phyloP scores from a whole-genome alignment of 2,113 vertebrate genomes.

The Esox niger region DNA sequence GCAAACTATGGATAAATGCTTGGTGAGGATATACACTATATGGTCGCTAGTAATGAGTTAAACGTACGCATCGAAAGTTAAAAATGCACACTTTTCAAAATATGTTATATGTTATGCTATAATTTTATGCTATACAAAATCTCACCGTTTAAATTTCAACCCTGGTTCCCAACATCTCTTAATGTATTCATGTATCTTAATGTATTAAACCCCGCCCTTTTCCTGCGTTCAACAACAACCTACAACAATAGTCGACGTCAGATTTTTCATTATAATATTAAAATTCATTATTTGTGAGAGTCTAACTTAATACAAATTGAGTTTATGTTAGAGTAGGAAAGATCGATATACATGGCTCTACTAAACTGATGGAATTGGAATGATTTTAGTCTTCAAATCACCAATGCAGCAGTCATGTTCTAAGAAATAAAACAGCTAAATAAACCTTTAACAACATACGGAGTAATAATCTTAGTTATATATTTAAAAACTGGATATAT shows the following conservation, averaged over 20 bases:
- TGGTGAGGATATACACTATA: too few species aligned
- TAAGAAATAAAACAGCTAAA: too few species aligned
- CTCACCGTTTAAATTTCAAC: slow-evolving; percentile 27
- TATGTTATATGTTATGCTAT: too few species aligned
- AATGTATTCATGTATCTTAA: not conserved
- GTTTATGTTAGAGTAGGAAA: too few species aligned
- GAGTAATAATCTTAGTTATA: not conserved
- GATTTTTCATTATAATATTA: too few species aligned
- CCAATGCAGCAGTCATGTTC: not conserved
- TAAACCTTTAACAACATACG: too few species aligned
- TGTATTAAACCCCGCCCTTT: not conserved
- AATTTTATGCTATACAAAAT: slow-evolving; percentile 15
- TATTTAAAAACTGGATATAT: not conserved
- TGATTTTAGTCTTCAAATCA: not conserved
- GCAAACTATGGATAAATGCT: too few species aligned
- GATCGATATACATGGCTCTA: too few species aligned
- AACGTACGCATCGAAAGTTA: not conserved
- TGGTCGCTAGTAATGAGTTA: not conserved
- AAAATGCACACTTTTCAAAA: not conserved
- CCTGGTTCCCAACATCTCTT: slow-evolving; percentile 35
- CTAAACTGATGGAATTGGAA: not conserved
- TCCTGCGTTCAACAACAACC: not conserved
- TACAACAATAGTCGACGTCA: too few species aligned
- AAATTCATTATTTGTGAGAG: too few species aligned
- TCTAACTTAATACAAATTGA: too few species aligned